These are phyloP conservation scores for Macrotus californicus DNA, from an alignment of 2,113 vertebrate species.

Conservation along the genomic window DNA sequence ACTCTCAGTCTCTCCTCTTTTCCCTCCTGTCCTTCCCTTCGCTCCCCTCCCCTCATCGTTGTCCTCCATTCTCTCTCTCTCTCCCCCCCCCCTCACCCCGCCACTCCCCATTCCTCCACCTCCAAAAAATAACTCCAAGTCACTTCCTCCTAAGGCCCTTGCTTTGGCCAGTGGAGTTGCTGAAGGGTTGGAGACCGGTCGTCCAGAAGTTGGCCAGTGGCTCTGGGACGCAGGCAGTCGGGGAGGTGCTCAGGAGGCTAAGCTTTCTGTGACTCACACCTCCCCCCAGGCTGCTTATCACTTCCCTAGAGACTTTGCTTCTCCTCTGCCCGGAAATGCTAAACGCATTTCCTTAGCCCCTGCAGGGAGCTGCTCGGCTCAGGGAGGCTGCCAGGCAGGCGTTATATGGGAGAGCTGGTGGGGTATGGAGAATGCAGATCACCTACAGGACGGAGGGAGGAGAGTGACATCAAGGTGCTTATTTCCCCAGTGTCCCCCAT, in stretches of 20 bases:
- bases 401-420: neutral
- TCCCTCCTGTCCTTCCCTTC: neutral
- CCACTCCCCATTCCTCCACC: neutral
- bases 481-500: neutral
- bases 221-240: no score
- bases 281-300: neutral
- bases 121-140: neutral
- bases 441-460: neutral
- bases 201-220: neutral
- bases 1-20: rapidly evolving
- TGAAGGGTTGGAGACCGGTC: neutral
- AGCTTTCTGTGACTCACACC: neutral
- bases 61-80: no score
- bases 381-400: neutral
- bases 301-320: neutral
- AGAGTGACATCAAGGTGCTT: neutral
- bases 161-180: neutral
- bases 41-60: neutral
- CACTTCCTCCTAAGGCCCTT: neutral
- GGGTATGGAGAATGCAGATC: neutral
- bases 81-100: no score
- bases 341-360: neutral
- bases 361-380: neutral
- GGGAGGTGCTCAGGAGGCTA: neutral
- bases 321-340: neutral